Conservation (phyloP, 2,797 vertebrate species). For the Ambastaia sidthimunki region DNA sequence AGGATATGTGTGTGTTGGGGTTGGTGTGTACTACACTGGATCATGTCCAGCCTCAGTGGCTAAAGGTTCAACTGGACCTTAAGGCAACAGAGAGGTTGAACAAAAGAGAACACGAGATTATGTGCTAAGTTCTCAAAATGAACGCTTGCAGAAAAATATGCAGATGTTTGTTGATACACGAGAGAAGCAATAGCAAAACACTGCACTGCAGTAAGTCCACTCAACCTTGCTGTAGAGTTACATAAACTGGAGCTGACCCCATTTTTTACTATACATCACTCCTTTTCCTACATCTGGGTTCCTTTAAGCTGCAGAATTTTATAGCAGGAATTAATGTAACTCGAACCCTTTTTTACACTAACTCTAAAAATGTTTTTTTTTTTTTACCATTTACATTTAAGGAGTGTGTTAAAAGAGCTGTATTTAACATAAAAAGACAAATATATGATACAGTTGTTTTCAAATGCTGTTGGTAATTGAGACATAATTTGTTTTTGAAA, state of each 20-base stretch:
- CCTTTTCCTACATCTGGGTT: background rate
- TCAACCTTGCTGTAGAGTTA: conserved; percentile 47
- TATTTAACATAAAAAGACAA: no score
- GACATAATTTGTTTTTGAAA: no score
- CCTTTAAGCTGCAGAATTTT: background rate
- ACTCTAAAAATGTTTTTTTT: no score
- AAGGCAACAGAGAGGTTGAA: background rate
- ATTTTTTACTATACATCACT: conserved; percentile 19
- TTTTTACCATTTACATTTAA: no score
- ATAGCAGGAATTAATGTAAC: background rate
- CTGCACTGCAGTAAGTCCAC: conserved; percentile 37
- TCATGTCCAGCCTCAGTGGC: conserved; percentile 29
- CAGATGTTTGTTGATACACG: conserved; percentile 22
- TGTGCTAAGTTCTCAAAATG: background rate
- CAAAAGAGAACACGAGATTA: conserved; percentile 22
- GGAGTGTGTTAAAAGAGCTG: no score
- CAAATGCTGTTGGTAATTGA: no score
- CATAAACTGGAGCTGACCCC: conserved; percentile 47
- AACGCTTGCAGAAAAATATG: background rate
- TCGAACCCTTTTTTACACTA: background rate
- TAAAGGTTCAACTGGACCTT: conserved; percentile 11
- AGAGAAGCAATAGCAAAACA: background rate
- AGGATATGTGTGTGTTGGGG: conserved; percentile 31
- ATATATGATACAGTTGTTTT: no score
- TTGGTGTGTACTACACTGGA: conserved; percentile 24